phyloP scores from a whole-genome alignment of 2,797 vertebrate species.

The Melanogrammus aeglefinus region DNA sequence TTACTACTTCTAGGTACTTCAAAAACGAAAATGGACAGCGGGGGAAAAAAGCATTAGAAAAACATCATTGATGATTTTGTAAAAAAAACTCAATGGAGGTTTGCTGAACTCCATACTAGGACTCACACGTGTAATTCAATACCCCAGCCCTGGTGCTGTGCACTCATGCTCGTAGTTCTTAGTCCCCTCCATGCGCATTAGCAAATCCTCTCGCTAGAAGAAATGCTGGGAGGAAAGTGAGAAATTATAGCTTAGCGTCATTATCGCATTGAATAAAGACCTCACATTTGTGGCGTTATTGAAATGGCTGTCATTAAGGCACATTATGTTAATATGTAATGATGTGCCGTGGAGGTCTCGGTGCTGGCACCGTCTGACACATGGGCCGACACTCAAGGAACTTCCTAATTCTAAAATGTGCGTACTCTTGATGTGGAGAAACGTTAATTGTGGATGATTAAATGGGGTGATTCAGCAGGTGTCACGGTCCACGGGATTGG shows the following conservation, averaged over 20 bases:
- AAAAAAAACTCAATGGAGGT: not conserved
- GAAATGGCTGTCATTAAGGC: slow-evolving; percentile 7
- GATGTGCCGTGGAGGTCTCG: not conserved
- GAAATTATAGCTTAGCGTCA: not conserved
- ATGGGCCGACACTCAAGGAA: not conserved
- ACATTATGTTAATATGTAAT: slow-evolving; percentile 7
- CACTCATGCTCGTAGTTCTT: not conserved
- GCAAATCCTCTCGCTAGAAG: not conserved
- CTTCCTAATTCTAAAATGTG: not conserved
- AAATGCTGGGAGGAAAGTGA: not conserved
- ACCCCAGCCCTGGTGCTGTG: not conserved
- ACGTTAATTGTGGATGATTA: no score
- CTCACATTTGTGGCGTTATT: slow-evolving; percentile 1
- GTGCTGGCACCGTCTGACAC: not conserved
- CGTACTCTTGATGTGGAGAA: not conserved
- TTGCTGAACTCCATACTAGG: not conserved
- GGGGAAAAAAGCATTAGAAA: not conserved
- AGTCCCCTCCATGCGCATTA: not conserved
- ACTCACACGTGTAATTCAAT: no score
- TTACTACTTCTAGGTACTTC: not conserved
- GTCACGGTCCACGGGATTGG: no score
- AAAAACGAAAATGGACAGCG: not conserved
- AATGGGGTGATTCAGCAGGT: no score
- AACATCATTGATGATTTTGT: not conserved
- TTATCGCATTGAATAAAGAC: not conserved